Percentiles rank a stretch among this genome's conserved stretches.
These are phyloP conservation scores for Ferdinandea cuprea DNA, from an alignment of 2,888 invertebrate genomes.

Conservation along the genomic window DNA sequence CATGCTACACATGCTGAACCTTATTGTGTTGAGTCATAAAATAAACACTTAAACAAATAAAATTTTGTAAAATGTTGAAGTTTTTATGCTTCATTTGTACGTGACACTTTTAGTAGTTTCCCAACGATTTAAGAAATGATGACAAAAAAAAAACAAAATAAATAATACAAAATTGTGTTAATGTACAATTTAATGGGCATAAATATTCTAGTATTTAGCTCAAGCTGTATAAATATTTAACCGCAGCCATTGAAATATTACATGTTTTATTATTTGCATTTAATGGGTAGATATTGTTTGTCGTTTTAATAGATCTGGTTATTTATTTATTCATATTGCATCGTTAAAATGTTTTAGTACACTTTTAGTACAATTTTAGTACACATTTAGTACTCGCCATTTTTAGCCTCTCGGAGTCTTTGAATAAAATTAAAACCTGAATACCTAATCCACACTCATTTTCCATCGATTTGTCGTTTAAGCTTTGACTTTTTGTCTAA, in stretches of 20 bases:
- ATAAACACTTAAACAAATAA: constrained; percentile 24
- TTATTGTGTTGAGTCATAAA: constrained; percentile 57
- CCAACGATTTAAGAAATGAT: constrained; percentile 24
- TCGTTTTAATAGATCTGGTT: background rate
- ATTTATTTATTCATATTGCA: background rate
- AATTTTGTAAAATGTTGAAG: constrained; percentile 23
- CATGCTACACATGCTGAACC: constrained; percentile 25
- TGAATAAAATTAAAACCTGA: background rate
- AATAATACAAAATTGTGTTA: constrained; percentile 37
- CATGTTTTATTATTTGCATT: no score
- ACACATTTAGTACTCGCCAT: background rate
- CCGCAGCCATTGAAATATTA: no score
- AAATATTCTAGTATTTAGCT: constrained; percentile 2
- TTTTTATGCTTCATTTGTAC: constrained; percentile 30
- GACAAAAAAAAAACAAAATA: no score
- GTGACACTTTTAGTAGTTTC: constrained; percentile 56
- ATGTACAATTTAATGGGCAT: constrained; percentile 19
- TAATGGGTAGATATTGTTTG: no score
- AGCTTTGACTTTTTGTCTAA: constrained; percentile 8
- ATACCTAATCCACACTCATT: background rate
- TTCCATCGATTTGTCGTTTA: background rate
- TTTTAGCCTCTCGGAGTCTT: background rate
- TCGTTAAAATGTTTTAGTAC: background rate
- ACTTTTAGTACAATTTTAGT: background rate
- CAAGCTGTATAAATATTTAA: background rate